Evolutionary conservation across 2,888 invertebrate species (phyloP), one percentile per base, ranked within the genome.

Genomic region (Agrochola lota): DNA sequence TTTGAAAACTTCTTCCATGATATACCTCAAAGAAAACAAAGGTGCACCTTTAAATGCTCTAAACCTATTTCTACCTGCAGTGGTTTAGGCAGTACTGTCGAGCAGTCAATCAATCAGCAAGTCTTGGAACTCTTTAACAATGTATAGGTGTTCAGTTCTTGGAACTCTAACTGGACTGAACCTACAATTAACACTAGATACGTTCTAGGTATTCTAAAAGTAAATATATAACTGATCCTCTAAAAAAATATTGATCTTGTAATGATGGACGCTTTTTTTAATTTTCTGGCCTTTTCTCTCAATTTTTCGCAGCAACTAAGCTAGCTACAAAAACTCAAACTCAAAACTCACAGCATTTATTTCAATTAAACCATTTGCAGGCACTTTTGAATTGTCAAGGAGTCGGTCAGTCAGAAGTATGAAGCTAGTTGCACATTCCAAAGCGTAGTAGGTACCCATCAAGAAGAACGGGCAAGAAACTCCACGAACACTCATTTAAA

Each of bases 31-130:
- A n/a, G 6, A 23, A 77, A 77, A 77, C 62, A 52, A 62, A 52
- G 20, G 17, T 17, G 2, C 23, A 64, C 6, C 59, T 52, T n/a
- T 55, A 79, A 55, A 79, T 23, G 6, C 23, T 17, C 17, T 52
- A 46, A 70, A 40, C 64, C 64, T 64, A 20, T 23, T 17, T 40
- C 49, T 72, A 40, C 9, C 11, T 73, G 64, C 35, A 57, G 40
- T 7, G 26, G 52, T 23, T 55, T 23, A 55, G 35, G 23, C 30
- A 15, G 49, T 30, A 63, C n/a, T 73, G 74, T 80, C 81, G 1
- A 78, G n/a, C 63, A 64, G 81, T 80, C 78, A 81, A 81, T 78
- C 78, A 81, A 49, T 78, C 74, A 78, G 81, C 6, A 35, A 43
- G 81, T 81, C 78, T 64, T 23, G 74, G 57, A 78, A 78, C 40